Evolutionary conservation across 2,113 vertebrate species (phyloP).

Genomic region (Numenius arquata): DNA sequence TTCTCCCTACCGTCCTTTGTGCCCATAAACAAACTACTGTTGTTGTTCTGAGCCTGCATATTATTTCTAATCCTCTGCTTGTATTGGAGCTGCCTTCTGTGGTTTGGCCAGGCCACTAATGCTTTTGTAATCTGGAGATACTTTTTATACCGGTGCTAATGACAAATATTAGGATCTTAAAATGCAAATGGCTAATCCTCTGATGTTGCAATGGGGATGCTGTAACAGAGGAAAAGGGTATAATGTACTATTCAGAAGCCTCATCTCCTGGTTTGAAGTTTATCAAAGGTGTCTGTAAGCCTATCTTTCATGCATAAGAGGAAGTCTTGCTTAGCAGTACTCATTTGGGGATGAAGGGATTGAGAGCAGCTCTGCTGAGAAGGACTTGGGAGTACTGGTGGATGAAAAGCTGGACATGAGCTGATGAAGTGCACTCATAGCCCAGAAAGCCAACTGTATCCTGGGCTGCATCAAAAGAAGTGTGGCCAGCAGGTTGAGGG

Average conservation of each 20-base stretch:
- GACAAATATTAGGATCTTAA: not conserved
- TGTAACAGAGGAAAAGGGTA: not conserved
- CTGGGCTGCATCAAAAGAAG: not conserved
- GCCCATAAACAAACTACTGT: not conserved
- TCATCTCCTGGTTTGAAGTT: not conserved
- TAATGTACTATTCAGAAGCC: not conserved
- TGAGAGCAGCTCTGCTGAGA: not conserved
- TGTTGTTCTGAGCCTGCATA: not conserved
- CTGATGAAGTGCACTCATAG: not conserved
- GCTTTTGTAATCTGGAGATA: not conserved
- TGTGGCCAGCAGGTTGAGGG: not conserved
- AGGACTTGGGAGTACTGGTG: not conserved
- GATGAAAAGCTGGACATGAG: not conserved
- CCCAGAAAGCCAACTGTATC: not conserved
- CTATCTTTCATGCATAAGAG: not conserved
- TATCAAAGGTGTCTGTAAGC: not conserved
- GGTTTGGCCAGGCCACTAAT: not conserved
- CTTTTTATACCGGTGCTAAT: not conserved
- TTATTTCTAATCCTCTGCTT: not conserved
- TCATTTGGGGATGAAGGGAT: not conserved
- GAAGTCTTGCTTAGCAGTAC: not conserved
- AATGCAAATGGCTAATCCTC: not conserved
- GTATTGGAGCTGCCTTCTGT: not conserved
- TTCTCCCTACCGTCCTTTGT: not conserved
- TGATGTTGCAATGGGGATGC: not conserved